A percentile compares a stretch with the other conserved stretches of the same genome.
These are phyloP conservation scores for Dicyrtoma fusca DNA, from an alignment of 2,888 invertebrate genomes.

Conservation along the genomic window DNA sequence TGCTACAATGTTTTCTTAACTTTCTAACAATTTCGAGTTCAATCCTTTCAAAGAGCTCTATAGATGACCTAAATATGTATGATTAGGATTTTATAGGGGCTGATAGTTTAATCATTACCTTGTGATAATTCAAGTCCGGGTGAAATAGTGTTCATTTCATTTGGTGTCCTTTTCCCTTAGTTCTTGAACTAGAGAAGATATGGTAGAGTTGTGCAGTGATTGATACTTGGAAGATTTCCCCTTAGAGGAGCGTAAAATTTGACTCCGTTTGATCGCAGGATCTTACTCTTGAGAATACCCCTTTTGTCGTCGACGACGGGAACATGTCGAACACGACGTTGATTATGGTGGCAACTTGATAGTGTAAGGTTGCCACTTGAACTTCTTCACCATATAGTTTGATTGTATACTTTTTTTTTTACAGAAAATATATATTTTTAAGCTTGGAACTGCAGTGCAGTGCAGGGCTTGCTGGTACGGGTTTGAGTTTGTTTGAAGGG, in stretches of 20 bases:
- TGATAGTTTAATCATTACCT: too few species aligned
- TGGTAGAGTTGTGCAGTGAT: background rate
- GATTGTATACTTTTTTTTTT: background rate
- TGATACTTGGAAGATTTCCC: too few species aligned
- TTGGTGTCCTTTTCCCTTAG: too few species aligned
- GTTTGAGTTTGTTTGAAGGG: too few species aligned
- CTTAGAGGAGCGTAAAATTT: background rate
- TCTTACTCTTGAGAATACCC: background rate
- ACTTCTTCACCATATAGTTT: background rate
- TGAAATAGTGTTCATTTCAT: too few species aligned
- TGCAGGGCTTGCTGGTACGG: background rate
- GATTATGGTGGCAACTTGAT: background rate
- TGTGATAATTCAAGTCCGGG: too few species aligned
- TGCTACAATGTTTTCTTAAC: background rate
- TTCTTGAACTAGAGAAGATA: too few species aligned
- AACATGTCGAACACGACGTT: background rate
- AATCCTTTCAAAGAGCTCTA: too few species aligned
- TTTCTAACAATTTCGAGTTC: too few species aligned
- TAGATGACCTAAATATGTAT: too few species aligned
- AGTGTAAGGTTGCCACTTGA: constrained; percentile 7
- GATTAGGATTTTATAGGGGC: too few species aligned
- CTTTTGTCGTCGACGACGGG: background rate
- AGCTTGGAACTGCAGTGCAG: background rate
- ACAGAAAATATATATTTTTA: too few species aligned
- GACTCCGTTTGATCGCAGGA: background rate